Percentiles rank a stretch among this genome's conserved stretches.
Evolutionary conservation across 2,113 vertebrate genomes (phyloP).

Genomic region (Bolborhynchus lineola): DNA sequence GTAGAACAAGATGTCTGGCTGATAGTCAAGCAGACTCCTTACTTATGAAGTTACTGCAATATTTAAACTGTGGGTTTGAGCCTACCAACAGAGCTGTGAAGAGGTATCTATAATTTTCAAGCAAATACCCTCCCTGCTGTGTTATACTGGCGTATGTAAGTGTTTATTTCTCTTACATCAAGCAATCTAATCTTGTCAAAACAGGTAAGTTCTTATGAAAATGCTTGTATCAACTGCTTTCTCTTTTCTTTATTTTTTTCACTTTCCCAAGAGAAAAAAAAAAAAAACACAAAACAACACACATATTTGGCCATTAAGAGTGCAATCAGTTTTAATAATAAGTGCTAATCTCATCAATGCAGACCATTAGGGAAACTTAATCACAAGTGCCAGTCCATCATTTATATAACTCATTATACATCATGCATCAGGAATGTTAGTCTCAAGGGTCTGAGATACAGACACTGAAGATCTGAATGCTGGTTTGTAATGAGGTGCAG

Average conservation of each 20-base stretch:
- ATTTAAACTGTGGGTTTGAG: neutral
- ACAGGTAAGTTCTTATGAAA: neutral
- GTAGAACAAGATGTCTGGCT: neutral
- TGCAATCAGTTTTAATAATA: constrained; percentile 4
- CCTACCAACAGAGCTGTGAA: neutral
- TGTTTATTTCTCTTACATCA: neutral
- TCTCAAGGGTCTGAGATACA: neutral
- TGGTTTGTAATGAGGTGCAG: neutral
- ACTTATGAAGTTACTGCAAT: neutral
- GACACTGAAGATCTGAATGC: neutral
- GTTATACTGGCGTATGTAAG: neutral
- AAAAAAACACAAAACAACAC: neutral
- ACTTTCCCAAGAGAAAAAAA: neutral
- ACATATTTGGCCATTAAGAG: neutral
- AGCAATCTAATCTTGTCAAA: neutral
- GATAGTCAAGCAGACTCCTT: neutral
- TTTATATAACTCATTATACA: neutral
- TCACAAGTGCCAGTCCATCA: neutral
- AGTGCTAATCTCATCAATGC: neutral
- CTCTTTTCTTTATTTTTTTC: neutral
- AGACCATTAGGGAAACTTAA: neutral
- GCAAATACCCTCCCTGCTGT: neutral
- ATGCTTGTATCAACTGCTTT: neutral
- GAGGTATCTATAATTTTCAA: neutral
- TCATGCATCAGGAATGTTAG: neutral